Evolutionary conservation across 2,797 vertebrate genomes (phyloP).

Genomic region (Spea hammondii): DNA sequence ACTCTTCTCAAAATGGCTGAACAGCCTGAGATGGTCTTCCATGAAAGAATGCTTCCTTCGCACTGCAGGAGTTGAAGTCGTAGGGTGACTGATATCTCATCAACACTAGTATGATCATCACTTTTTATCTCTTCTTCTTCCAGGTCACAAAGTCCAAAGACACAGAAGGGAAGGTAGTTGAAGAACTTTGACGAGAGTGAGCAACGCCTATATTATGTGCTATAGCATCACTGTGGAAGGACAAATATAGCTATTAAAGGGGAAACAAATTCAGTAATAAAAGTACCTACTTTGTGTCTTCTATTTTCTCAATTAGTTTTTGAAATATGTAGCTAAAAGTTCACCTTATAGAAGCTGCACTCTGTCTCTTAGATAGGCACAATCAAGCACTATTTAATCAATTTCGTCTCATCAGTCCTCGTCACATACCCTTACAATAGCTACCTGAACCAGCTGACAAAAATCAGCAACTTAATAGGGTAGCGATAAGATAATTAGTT

Average conservation of each 20-base stretch:
- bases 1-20: constrained; percentile 35
- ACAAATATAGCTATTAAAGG: background rate
- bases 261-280: too few relatives aligned
- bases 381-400: too few relatives aligned
- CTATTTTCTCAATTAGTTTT: too few relatives aligned
- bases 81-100: background rate
- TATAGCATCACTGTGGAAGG: constrained; percentile 18
- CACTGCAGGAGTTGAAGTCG: background rate
- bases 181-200: background rate
- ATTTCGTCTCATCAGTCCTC: too few relatives aligned
- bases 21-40: constrained; percentile 35
- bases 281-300: too few relatives aligned
- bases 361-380: too few relatives aligned
- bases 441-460: too few relatives aligned
- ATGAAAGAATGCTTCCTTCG: constrained; percentile 1
- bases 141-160: constrained; percentile 16
- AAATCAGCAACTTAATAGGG: too few relatives aligned
- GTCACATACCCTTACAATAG: too few relatives aligned
- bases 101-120: background rate
- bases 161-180: background rate
- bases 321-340: too few relatives aligned
- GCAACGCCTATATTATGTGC: background rate
- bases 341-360: too few relatives aligned
- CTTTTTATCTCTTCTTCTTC: constrained; percentile 41
- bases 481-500: too few relatives aligned